Evolutionary conservation across 1,140 invertebrate species (phyloP).

Genomic region (Sarcophaga bullata): DNA sequence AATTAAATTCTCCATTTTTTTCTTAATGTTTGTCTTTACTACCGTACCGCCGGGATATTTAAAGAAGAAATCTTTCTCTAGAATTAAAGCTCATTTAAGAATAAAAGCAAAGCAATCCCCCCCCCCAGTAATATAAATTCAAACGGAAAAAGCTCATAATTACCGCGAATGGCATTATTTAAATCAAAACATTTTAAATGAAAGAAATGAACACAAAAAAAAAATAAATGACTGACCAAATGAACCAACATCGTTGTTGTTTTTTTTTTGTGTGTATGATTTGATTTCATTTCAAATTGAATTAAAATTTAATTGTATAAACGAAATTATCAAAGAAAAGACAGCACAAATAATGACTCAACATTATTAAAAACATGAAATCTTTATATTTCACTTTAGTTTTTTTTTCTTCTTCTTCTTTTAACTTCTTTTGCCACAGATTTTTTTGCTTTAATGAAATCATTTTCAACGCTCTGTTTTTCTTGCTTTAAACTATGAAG

Average conservation of each 20-base stretch:
- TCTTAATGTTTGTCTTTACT: too few species aligned
- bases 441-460: too few species aligned
- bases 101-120: background rate
- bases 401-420: too few species aligned
- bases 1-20: too few species aligned
- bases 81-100: background rate
- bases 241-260: background rate
- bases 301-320: constrained; percentile 9
- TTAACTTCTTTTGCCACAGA: too few species aligned
- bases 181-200: background rate
- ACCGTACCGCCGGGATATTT: too few species aligned
- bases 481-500: too few species aligned
- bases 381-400: too few species aligned
- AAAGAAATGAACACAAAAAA: background rate
- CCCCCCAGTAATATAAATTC: background rate
- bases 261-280: background rate
- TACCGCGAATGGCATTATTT: background rate
- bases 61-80: too few species aligned
- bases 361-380: background rate
- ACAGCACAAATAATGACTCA: background rate
- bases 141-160: constrained; percentile 21
- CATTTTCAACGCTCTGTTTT: too few species aligned
- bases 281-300: background rate
- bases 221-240: background rate
- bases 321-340: background rate